These are phyloP conservation scores for Polyodon spathula DNA, from an alignment of 2,113 vertebrate species.

Conservation along the genomic window DNA sequence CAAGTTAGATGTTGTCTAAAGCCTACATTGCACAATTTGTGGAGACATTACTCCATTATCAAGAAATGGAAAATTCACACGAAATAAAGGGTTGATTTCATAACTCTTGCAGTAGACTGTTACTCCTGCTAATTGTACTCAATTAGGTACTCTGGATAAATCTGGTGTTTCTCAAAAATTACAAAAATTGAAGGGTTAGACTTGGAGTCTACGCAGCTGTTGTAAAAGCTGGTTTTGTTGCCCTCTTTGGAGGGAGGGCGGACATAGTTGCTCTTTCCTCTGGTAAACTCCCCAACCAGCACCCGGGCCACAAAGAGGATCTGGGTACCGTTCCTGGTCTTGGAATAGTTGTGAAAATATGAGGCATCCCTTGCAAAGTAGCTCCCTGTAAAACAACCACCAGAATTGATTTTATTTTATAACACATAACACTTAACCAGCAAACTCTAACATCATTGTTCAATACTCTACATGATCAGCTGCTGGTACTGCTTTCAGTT, in stretches of 20 bases:
- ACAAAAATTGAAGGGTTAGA: conserved; percentile 48
- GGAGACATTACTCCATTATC: background rate
- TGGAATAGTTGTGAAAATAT: conserved; percentile 54
- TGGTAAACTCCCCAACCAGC: conserved; percentile 55
- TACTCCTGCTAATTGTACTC: conserved; percentile 23
- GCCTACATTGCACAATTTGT: too few species aligned
- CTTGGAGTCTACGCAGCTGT: conserved; percentile 46
- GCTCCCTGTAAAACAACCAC: conserved; percentile 27
- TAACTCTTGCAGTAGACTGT: background rate
- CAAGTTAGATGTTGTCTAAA: too few species aligned
- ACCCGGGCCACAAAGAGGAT: conserved; percentile 66
- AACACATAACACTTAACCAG: too few species aligned
- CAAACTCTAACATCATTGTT: too few species aligned
- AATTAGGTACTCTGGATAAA: conserved; percentile 55
- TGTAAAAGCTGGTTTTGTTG: conserved; percentile 33
- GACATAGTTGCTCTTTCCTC: conserved; percentile 40
- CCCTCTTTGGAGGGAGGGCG: conserved; percentile 52
- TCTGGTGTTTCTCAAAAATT: conserved; percentile 62
- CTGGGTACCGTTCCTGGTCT: background rate
- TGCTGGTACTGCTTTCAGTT: too few species aligned
- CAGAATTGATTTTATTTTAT: background rate
- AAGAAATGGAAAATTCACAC: background rate
- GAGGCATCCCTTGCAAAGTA: conserved; percentile 54
- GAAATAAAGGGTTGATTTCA: background rate
- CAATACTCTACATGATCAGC: too few species aligned